Evolutionary conservation across 1,140 invertebrate species (phyloP).

Genomic region (Polypedilum pembai): DNA sequence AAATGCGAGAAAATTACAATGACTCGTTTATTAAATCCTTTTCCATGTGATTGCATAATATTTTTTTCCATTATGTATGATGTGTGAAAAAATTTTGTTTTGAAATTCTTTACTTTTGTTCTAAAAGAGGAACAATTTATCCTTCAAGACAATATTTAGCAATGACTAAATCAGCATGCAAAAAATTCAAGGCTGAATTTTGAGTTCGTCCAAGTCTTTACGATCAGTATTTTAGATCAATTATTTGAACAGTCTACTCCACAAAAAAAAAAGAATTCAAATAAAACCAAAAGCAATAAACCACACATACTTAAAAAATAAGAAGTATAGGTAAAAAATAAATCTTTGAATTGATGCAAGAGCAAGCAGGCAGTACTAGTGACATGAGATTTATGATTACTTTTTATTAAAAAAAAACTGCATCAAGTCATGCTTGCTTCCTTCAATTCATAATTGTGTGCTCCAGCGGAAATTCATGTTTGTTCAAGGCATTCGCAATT

Average conservation of each 20-base stretch:
- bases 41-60: not conserved
- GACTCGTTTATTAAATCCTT: not conserved
- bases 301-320: not conserved
- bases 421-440: conserved; percentile 16
- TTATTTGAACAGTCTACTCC: not conserved
- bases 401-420: not conserved
- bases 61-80: not conserved
- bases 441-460: not conserved
- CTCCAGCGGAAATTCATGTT: conserved; percentile 4
- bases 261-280: not conserved
- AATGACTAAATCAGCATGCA: not conserved
- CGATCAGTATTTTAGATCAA: not conserved
- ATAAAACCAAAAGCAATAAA: not conserved
- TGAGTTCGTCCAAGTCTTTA: not conserved
- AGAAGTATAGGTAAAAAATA: not conserved
- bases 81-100: not conserved
- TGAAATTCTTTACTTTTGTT: no score
- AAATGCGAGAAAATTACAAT: not conserved
- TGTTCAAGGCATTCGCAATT: not conserved
- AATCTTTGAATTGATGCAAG: no score
- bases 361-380: not conserved
- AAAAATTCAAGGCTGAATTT: not conserved
- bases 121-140: not conserved
- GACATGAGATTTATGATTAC: not conserved
- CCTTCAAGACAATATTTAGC: not conserved